Conservation (phyloP, 2,113 vertebrate genomes). For the Xiphophorus hellerii region DNA sequence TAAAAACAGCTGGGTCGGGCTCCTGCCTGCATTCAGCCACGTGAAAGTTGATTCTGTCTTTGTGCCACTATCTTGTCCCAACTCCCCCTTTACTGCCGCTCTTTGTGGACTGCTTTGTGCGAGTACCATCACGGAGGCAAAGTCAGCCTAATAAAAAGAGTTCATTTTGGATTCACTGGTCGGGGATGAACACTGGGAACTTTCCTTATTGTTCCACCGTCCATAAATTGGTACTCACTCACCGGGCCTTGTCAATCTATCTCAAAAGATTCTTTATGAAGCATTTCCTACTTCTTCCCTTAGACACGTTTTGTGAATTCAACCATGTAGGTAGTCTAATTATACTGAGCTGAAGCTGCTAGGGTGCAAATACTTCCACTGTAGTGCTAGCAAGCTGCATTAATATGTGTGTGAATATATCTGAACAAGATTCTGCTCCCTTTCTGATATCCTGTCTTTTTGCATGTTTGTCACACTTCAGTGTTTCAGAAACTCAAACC, state of each 20-base stretch:
- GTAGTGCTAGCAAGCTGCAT: background rate
- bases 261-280: constrained; percentile 74
- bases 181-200: constrained; percentile 78
- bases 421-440: too few species aligned
- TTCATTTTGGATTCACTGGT: constrained; percentile 82
- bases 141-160: constrained; percentile 81
- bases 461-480: too few species aligned
- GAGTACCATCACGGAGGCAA: constrained; percentile 67
- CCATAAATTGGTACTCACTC: constrained; percentile 77
- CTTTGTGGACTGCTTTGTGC: constrained; percentile 74
- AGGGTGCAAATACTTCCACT: constrained; percentile 25
- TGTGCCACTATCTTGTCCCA: constrained; percentile 79
- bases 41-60: constrained; percentile 83
- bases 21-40: constrained; percentile 77
- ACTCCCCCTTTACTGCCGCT: constrained; percentile 77
- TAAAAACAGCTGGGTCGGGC: constrained; percentile 82
- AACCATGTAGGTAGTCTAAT: constrained; percentile 66
- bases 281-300: constrained; percentile 62
- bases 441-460: too few species aligned
- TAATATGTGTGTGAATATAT: background rate
- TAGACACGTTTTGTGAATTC: constrained; percentile 68
- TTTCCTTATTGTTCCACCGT: constrained; percentile 75
- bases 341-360: constrained; percentile 40
- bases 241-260: constrained; percentile 65
- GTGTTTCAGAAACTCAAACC: too few species aligned